These are phyloP conservation scores for Drosophila greeni DNA, from an alignment of 2,888 invertebrate genomes.

Conservation along the genomic window DNA sequence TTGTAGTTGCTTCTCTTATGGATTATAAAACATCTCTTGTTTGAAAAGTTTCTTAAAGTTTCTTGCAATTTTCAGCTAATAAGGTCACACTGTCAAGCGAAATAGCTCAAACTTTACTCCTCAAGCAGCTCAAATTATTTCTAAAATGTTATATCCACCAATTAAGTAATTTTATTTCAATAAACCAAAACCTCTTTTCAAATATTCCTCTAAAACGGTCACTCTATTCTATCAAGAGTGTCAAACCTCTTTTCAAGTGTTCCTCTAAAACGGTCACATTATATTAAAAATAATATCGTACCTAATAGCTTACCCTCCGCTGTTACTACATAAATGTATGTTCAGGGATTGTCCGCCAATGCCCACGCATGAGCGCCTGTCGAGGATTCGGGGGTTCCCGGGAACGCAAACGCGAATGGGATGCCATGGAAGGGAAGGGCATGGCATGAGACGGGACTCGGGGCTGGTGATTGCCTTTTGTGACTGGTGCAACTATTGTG, in stretches of 20 bases:
- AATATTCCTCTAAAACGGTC: neutral
- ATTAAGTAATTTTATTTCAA: neutral
- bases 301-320: neutral
- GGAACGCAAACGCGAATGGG: neutral
- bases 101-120: neutral
- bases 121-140: neutral
- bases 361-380: constrained; percentile 58
- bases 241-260: too few relatives aligned
- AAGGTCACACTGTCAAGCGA: neutral
- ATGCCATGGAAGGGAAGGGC: neutral
- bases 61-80: neutral
- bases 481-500: constrained; percentile 57
- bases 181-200: neutral
- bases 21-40: neutral
- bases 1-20: too few relatives aligned
- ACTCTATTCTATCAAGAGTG: too few relatives aligned
- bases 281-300: too few relatives aligned
- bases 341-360: constrained; percentile 21
- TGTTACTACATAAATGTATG: constrained; percentile 7
- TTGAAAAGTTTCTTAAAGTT: neutral
- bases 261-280: neutral
- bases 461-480: constrained; percentile 52
- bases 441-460: neutral
- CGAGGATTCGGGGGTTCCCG: constrained; percentile 2
- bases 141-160: neutral